A percentile compares a stretch with the other conserved stretches of the same genome.
phyloP scores from a whole-genome alignment of 2,113 vertebrate genomes.

The Seriola quinqueradiata region DNA sequence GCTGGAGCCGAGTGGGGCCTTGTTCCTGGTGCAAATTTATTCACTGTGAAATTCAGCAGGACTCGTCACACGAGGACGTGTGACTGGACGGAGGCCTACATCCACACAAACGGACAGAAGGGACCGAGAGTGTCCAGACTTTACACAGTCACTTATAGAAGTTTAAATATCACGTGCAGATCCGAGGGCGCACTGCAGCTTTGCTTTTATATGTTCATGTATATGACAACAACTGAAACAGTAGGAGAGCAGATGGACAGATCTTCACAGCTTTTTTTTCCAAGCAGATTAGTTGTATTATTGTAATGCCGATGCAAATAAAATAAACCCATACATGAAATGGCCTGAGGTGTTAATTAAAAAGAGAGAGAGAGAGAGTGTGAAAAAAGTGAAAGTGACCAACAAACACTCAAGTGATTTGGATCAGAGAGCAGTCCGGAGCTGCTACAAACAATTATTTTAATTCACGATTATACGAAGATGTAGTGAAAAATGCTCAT shows the following conservation, averaged over 20 bases:
- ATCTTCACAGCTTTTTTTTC: neutral
- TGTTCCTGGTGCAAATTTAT: conserved; percentile 80
- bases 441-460: no score
- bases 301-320: neutral
- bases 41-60: conserved; percentile 78
- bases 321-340: neutral
- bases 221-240: conserved; percentile 7
- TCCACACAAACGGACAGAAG: conserved; percentile 70
- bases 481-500: no score
- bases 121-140: conserved; percentile 63
- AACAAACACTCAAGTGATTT: no score
- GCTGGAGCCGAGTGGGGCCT: conserved; percentile 60
- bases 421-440: no score
- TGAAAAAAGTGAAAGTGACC: neutral
- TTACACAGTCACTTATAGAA: conserved; percentile 45
- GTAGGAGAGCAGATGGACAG: conserved; percentile 11
- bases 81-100: conserved; percentile 75
- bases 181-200: neutral
- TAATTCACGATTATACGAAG: no score
- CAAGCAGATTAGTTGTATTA: conserved; percentile 1
- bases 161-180: conserved; percentile 33
- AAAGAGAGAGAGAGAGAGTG: neutral
- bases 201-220: neutral
- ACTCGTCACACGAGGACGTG: conserved; percentile 73
- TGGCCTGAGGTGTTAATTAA: neutral